A percentile compares a stretch with the other conserved stretches of the same genome.
phyloP scores from a whole-genome alignment of 2,888 invertebrate genomes.

The Galerucella pusilla region DNA sequence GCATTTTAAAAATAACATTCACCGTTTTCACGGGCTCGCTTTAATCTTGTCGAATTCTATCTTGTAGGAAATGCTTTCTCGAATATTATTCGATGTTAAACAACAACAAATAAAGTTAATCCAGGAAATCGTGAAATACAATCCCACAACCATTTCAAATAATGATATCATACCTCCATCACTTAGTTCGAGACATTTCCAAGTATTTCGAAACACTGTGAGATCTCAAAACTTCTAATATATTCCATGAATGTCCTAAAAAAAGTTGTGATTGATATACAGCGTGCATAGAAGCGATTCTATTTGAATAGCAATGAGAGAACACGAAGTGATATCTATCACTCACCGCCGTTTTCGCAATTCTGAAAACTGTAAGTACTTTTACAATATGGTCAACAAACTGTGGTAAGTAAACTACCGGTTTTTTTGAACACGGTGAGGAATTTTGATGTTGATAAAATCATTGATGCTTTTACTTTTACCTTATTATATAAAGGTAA shows the following conservation, averaged over 20 bases:
- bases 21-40: not conserved
- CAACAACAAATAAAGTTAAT: slow-evolving; percentile 8
- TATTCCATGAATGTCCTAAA: slow-evolving; percentile 55
- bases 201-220: slow-evolving; percentile 46
- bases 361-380: slow-evolving; percentile 33
- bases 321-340: slow-evolving; percentile 42
- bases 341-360: slow-evolving; percentile 36
- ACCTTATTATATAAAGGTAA: not conserved
- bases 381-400: slow-evolving; percentile 19
- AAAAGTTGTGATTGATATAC: slow-evolving; percentile 53
- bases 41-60: not conserved
- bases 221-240: slow-evolving; percentile 53
- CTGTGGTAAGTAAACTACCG: not conserved
- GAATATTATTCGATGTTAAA: not conserved
- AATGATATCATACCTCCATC: slow-evolving; percentile 25
- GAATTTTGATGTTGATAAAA: not conserved
- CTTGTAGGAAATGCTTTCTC: slow-evolving; percentile 1
- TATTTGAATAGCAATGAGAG: slow-evolving; percentile 52
- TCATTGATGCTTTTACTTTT: not conserved
- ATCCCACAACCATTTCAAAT: slow-evolving; percentile 20
- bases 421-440: not conserved
- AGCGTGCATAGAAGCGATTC: slow-evolving; percentile 49
- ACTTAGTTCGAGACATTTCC: slow-evolving; percentile 37
- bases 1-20: too few species aligned
- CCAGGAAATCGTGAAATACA: slow-evolving; percentile 20